A percentile compares a stretch with the other conserved stretches of the same genome.
Conservation (phyloP, 2,113 vertebrate species). For the Poecile atricapillus region DNA sequence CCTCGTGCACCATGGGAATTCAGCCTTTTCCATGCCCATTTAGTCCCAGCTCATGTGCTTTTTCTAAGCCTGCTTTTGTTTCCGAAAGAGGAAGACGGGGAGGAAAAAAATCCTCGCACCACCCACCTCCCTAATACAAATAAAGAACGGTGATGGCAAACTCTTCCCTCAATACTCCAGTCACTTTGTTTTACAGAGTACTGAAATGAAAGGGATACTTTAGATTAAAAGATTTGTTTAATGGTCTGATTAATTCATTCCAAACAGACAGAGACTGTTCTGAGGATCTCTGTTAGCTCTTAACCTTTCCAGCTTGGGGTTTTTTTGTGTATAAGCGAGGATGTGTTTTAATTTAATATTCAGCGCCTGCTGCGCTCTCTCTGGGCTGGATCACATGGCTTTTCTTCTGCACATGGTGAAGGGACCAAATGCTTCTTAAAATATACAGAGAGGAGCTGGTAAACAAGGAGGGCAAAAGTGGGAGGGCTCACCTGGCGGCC, state of each 20-base stretch:
- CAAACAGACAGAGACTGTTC: slow-evolving; percentile 68
- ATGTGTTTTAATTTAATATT: slow-evolving; percentile 69
- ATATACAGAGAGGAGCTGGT: slow-evolving; percentile 28
- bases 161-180: slow-evolving; percentile 36
- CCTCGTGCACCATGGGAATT: fast-evolving
- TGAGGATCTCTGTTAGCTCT: slow-evolving; percentile 63
- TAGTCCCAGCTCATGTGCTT: not conserved
- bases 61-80: not conserved
- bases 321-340: not conserved
- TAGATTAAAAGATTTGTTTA: slow-evolving; percentile 78
- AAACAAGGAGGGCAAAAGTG: not conserved
- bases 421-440: slow-evolving; percentile 54
- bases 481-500: slow-evolving; percentile 17
- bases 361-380: slow-evolving; percentile 43
- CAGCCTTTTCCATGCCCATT: not conserved
- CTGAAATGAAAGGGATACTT: slow-evolving; percentile 75
- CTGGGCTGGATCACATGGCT: slow-evolving; percentile 1
- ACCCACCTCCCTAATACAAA: not conserved
- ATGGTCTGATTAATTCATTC: slow-evolving; percentile 78
- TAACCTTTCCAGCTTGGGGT: slow-evolving; percentile 66
- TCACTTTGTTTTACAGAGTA: slow-evolving; percentile 68
- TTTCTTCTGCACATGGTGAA: not conserved
- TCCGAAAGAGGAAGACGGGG: not conserved
- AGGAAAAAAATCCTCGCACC: not conserved
- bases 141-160: not conserved